Evolutionary conservation across 2,797 vertebrate species (phyloP).

Genomic region (Menidia menidia): DNA sequence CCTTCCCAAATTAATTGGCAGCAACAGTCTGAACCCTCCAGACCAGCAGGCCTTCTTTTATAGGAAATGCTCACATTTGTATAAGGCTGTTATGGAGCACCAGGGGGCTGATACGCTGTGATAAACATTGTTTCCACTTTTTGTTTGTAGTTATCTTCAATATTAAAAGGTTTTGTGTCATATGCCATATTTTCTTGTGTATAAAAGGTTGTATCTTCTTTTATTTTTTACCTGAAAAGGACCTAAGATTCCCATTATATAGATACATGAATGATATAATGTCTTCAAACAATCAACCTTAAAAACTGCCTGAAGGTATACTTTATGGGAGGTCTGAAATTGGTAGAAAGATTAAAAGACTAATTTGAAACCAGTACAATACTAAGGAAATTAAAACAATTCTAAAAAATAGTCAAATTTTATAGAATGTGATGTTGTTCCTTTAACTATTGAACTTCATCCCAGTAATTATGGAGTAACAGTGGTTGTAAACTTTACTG

Average conservation of each 20-base stretch:
- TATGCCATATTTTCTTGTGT: not conserved
- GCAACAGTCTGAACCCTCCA: not conserved
- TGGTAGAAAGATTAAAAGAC: not conserved
- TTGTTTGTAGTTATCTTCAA: not conserved
- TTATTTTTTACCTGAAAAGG: too few species aligned
- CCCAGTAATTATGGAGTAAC: conserved; percentile 1
- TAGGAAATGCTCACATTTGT: not conserved
- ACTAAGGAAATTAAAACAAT: not conserved
- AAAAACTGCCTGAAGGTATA: too few species aligned
- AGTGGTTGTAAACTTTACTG: conserved; percentile 20
- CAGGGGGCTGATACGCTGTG: not conserved
- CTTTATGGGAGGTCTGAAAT: too few species aligned
- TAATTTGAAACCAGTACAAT: not conserved
- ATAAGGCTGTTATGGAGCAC: not conserved
- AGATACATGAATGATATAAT: too few species aligned
- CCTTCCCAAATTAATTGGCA: not conserved
- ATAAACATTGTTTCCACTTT: not conserved
- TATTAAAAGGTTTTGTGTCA: not conserved
- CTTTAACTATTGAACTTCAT: not conserved
- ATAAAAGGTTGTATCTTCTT: not conserved
- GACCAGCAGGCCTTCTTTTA: not conserved
- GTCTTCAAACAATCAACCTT: too few species aligned
- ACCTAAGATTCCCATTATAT: too few species aligned
- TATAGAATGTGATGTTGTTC: not conserved
- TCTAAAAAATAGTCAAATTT: not conserved